A percentile compares a stretch with the other conserved stretches of the same genome.
Conservation (phyloP, 1,140 invertebrate species). For the Papilio machaon region DNA sequence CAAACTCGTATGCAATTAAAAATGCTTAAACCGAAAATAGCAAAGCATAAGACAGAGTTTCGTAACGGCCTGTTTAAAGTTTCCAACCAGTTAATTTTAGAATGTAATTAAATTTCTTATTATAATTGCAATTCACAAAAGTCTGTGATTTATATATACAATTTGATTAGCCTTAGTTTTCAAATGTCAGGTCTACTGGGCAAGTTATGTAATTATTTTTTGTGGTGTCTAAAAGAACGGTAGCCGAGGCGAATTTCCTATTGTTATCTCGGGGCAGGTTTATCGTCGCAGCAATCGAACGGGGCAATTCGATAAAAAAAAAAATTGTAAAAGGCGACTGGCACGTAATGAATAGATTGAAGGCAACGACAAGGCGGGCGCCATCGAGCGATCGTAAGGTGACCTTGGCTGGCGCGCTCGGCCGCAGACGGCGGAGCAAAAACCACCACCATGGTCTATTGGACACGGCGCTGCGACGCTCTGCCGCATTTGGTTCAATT, state of each 20-base stretch:
- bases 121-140: neutral
- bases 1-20: neutral
- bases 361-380: conserved; percentile 44
- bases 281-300: conserved; percentile 58
- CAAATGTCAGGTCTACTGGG: neutral
- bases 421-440: conserved; percentile 61
- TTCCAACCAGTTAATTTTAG: neutral
- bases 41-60: neutral
- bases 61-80: neutral
- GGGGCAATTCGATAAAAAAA: conserved; percentile 55
- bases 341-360: conserved; percentile 19
- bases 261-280: conserved; percentile 54
- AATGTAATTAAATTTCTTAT: neutral
- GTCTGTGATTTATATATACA: neutral
- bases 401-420: conserved; percentile 69
- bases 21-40: neutral
- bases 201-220: conserved; percentile 23
- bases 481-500: conserved; percentile 31
- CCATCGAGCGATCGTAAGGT: conserved; percentile 52
- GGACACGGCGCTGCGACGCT: conserved; percentile 50
- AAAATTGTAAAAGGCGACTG: conserved; percentile 56
- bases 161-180: neutral
- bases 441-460: conserved; percentile 61
- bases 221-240: conserved; percentile 16
- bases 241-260: conserved; percentile 44